A percentile compares a stretch with the other conserved stretches of the same genome.
Conservation (phyloP, 2,113 vertebrate genomes). For the Athene cunicularia region DNA sequence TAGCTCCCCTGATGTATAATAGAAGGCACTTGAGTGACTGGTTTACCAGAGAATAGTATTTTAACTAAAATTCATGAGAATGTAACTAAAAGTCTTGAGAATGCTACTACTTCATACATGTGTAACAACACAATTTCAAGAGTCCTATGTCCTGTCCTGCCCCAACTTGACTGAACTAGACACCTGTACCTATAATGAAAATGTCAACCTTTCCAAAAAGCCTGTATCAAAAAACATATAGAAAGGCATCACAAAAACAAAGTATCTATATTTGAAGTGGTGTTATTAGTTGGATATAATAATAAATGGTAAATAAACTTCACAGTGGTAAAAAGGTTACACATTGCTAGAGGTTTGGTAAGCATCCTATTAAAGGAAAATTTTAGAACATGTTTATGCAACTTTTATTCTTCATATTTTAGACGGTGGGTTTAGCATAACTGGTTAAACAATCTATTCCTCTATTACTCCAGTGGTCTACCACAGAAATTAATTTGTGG, state of each 20-base stretch:
- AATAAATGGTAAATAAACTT: not conserved
- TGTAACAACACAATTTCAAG: not conserved
- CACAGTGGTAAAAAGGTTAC: not conserved
- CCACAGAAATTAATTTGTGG: not conserved
- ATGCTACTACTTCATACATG: not conserved
- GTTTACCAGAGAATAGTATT: not conserved
- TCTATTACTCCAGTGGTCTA: not conserved
- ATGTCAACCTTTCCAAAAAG: not conserved
- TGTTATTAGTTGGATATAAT: not conserved
- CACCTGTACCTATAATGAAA: not conserved
- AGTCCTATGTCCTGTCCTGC: not conserved
- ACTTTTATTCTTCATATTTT: not conserved
- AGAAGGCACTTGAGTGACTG: not conserved
- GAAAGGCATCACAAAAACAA: not conserved
- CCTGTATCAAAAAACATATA: not conserved
- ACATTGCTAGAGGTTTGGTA: not conserved
- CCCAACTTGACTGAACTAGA: not conserved
- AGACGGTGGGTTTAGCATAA: not conserved
- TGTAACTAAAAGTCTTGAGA: not conserved
- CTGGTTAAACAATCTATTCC: not conserved
- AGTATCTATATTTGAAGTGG: not conserved
- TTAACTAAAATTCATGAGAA: not conserved
- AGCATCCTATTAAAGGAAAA: not conserved
- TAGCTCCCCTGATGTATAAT: not conserved
- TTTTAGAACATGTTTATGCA: not conserved